These are phyloP conservation scores for Nyctibius grandis DNA, from an alignment of 2,797 vertebrate genomes.

Conservation along the genomic window DNA sequence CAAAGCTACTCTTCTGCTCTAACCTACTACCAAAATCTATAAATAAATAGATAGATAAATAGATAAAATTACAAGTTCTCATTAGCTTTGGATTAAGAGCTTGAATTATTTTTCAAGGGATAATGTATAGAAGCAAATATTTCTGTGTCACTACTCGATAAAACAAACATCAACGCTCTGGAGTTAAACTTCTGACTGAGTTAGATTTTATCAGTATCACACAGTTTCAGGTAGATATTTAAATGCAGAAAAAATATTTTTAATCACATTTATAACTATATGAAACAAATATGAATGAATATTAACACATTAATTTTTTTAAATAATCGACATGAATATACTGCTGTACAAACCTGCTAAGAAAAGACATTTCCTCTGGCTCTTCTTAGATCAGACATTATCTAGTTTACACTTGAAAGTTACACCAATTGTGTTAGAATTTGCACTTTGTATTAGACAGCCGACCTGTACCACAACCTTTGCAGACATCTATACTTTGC, in stretches of 20 bases:
- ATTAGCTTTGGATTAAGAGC: not conserved
- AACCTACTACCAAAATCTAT: not conserved
- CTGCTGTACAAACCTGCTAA: not conserved
- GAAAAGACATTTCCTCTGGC: not conserved
- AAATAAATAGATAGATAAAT: not conserved
- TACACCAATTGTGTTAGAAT: not conserved
- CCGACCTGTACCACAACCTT: not conserved
- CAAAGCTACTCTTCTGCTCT: not conserved
- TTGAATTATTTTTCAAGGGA: not conserved
- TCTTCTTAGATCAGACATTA: not conserved
- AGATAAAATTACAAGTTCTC: not conserved
- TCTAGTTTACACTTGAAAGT: not conserved
- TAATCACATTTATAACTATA: not conserved
- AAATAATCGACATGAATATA: not conserved
- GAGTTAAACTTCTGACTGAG: not conserved
- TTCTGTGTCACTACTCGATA: not conserved
- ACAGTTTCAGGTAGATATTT: not conserved
- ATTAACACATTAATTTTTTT: not conserved
- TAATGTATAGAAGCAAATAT: not conserved
- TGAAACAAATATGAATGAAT: not conserved
- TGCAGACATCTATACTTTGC: not conserved
- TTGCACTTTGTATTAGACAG: not conserved
- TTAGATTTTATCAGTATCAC: not conserved
- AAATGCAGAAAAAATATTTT: not conserved
- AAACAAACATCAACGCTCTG: not conserved